Base-by-base conservation (phyloP, 2,888 invertebrate species). In the Hirtodrosophila trivittata region DNA sequence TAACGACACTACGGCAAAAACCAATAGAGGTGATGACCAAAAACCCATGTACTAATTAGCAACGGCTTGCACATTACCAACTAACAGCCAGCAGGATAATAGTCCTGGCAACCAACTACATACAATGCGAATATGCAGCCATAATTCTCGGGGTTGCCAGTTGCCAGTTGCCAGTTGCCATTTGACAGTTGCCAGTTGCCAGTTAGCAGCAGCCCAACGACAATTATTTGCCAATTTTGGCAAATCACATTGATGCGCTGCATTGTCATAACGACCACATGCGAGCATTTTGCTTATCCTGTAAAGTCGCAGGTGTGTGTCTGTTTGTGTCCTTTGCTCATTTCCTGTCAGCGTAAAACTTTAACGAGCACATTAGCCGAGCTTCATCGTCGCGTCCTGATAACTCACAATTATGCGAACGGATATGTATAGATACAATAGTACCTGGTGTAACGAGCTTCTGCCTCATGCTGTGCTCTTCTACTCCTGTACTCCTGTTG, bases 231-330 rank as follows among this genome's bases (percentile, higher is more conserved):
- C 59, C 86, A 80, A 87, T 89, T 88, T 88, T 69, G 76, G 66
- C 80, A 74, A 72, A 75, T 77, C 80, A 73, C 69, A 77, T 74
- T 69, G 64, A 59, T 66, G 64, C 71, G 54, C 59, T 51, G 58
- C 55, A 80, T 88, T 85, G 87, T 87, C 86, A 87, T 88, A 87
- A 86, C 88, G 87, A 87, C 86, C 87, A 83, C 78, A 87, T 88
- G 85, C 56, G 66, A 70, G 66, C 56, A 82, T 83, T 87, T 69
- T 47, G 37, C 16, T 21, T 38, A 30, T 51, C 14, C 41, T 13
- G 46, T 43, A 38, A 28, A 41, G 43, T 45, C 50, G 76, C 82
- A 84, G 81, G 84, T 83, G 82, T 42, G 45, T 39, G 25, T 39
- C 16, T 45, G 21, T 45, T 35, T 18, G 25, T 33, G 13, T 16